Evolutionary conservation across 2,113 vertebrate species (phyloP), one percentile per base, ranked within the genome.

Genomic region (Clarias gariepinus): DNA sequence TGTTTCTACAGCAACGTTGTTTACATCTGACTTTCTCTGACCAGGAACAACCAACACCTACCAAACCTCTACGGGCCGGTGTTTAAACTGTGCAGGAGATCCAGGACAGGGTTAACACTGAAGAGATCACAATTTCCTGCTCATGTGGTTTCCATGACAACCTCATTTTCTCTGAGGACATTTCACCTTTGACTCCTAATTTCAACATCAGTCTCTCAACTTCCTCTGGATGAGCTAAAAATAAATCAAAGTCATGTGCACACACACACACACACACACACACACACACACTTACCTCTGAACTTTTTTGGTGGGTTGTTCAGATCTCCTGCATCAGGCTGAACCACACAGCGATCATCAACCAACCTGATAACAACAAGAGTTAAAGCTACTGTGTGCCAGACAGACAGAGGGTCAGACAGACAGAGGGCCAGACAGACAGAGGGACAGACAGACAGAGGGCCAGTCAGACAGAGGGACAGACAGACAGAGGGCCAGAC

Each of bases 221-320:
- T 89, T 90, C 89, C 87, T 66, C 64, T 82, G 81, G 77, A 77
- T 86, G 33, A 69, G 71, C 74, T 89, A 36, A 87, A 90, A 89
- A 89, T 89, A 89, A 81, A 69, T 61, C 73, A 74, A 47, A 47
- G 41, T 47, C 41, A 47, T 47, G 41, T 47, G 41, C 58, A 84
- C 64, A 87, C 68, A 25, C 57, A 76, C 89, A 73, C n/a, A 71
- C 68, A 84, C 69, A 68, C 74, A 68, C 85, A 88, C 57, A 68
- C 71, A 74, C 33, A 52, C 23, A 76, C 41, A 76, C 41, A 78
- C 5, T 96, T 94, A 99, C 98, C 98, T 97, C 98, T 90, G 93
- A 99, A 99, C 92, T 99, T 99, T 94, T 99, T 99, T 4, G 98
- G 98, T 64, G 98, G 98, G 88, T 97, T 99, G 94, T 96, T 97